These are phyloP conservation scores for Semaprochilodus insignis DNA, from an alignment of 2,797 vertebrate genomes.

Conservation along the genomic window DNA sequence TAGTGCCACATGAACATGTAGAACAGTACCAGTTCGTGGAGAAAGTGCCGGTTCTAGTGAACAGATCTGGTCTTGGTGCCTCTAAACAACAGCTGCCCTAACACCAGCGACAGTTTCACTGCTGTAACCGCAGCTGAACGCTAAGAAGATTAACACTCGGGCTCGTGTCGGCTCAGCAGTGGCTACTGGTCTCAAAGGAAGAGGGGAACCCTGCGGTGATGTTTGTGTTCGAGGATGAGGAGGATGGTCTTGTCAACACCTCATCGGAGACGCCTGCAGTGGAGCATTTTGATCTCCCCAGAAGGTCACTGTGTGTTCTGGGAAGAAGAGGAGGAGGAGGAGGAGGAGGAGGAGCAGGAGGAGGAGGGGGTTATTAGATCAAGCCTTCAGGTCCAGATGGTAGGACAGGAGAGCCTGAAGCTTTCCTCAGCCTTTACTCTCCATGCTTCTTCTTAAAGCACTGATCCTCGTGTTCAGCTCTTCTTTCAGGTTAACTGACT, in stretches of 20 bases:
- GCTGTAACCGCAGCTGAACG: not conserved
- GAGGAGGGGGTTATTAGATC: conserved; percentile 11
- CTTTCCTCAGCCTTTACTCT: not conserved
- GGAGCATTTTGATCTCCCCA: conserved; percentile 24
- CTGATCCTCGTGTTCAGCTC: conserved; percentile 11
- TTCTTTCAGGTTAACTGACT: conserved; percentile 12
- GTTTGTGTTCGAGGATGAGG: conserved; percentile 55
- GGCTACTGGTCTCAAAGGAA: conserved; percentile 32
- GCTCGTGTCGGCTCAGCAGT: conserved; percentile 1
- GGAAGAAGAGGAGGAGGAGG: not conserved
- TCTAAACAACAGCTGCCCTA: conserved; percentile 19
- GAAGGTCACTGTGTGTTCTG: conserved; percentile 39
- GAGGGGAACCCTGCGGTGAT: conserved; percentile 10
- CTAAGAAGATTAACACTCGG: conserved; percentile 11
- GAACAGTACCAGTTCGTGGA: too few species aligned
- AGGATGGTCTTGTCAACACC: conserved; percentile 48
- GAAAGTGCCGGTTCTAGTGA: not conserved
- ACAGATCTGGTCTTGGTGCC: not conserved
- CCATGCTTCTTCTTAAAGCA: not conserved
- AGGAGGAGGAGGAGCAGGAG: not conserved
- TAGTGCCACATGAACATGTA: too few species aligned
- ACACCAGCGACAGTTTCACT: conserved; percentile 8
- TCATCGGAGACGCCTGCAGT: conserved; percentile 26
- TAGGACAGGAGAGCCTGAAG: conserved; percentile 16
- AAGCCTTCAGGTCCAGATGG: conserved; percentile 62